phyloP scores from a whole-genome alignment of 2,797 vertebrate species.

The Eleutherodactylus coqui region DNA sequence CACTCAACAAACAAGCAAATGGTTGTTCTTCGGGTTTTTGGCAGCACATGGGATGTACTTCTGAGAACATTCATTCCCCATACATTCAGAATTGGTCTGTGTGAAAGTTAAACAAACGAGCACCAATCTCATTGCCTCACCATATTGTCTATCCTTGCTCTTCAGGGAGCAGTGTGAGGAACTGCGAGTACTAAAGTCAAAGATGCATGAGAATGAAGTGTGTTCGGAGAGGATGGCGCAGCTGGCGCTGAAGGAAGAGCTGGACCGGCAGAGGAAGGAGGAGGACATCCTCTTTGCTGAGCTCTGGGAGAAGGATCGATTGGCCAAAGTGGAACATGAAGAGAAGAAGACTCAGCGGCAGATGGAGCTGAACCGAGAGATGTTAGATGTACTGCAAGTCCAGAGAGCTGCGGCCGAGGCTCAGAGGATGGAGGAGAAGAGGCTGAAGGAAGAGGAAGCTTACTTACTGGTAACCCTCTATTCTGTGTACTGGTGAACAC shows the following conservation, averaged over 20 bases:
- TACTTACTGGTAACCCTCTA: slow-evolving; percentile 75
- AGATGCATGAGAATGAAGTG: slow-evolving; percentile 70
- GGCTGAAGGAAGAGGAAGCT: slow-evolving; percentile 81
- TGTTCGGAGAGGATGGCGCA: slow-evolving; percentile 77
- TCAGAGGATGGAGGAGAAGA: slow-evolving; percentile 67
- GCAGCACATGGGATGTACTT: no score
- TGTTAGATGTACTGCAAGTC: slow-evolving; percentile 66
- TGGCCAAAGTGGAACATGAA: slow-evolving; percentile 78
- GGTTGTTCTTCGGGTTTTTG: no score
- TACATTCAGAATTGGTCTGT: no score
- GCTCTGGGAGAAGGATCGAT: slow-evolving; percentile 82
- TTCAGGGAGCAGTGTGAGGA: slow-evolving; percentile 79
- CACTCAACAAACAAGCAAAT: no score
- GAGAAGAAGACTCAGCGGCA: slow-evolving; percentile 57
- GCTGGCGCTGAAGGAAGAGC: slow-evolving; percentile 73
- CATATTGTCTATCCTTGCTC: background rate
- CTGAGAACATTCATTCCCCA: no score
- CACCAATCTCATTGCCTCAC: background rate
- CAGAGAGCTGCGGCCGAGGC: slow-evolving; percentile 75
- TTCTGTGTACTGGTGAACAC: background rate
- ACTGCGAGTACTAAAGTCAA: slow-evolving; percentile 69
- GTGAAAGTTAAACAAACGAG: no score
- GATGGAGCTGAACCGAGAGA: slow-evolving; percentile 64
- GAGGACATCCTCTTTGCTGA: slow-evolving; percentile 78
- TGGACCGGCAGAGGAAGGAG: slow-evolving; percentile 67